A percentile compares a stretch with the other conserved stretches of the same genome.
These are phyloP conservation scores for Pyrgilauda ruficollis DNA, from an alignment of 2,113 vertebrate species.

Conservation along the genomic window DNA sequence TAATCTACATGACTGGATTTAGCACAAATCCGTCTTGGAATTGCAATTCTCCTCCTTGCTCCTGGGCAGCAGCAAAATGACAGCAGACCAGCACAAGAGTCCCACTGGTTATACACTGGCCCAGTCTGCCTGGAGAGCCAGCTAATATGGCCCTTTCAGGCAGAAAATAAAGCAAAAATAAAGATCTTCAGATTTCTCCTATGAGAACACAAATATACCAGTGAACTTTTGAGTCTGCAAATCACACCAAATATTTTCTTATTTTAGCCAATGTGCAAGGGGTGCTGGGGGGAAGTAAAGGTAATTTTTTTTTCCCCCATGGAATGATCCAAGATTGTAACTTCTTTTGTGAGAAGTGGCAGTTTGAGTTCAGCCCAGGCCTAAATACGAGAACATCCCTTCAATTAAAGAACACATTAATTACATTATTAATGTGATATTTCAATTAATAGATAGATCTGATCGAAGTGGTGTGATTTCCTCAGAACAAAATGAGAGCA, in stretches of 20 bases:
- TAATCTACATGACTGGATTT: not conserved
- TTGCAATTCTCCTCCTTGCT: not conserved
- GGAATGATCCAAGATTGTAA: not conserved
- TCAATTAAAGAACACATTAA: not conserved
- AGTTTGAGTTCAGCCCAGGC: not conserved
- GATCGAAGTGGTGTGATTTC: not conserved
- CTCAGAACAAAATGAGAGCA: not conserved
- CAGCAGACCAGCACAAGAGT: not conserved
- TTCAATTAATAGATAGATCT: not conserved
- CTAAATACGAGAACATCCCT: not conserved
- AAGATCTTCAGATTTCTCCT: not conserved
- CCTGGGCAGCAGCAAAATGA: not conserved
- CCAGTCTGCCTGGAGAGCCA: not conserved
- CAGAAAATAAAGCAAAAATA: not conserved
- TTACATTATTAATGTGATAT: not conserved
- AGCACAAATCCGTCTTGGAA: not conserved
- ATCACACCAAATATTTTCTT: not conserved
- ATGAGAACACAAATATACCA: not conserved
- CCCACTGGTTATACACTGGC: too few relatives aligned
- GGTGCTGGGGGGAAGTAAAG: not conserved
- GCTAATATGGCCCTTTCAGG: not conserved
- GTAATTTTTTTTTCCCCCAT: not conserved
- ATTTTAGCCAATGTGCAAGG: not conserved
- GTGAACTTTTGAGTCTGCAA: not conserved
- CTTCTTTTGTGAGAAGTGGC: not conserved